Evolutionary conservation across 2,888 invertebrate genomes (phyloP).

Genomic region (Rhaphigaster nebulosa): DNA sequence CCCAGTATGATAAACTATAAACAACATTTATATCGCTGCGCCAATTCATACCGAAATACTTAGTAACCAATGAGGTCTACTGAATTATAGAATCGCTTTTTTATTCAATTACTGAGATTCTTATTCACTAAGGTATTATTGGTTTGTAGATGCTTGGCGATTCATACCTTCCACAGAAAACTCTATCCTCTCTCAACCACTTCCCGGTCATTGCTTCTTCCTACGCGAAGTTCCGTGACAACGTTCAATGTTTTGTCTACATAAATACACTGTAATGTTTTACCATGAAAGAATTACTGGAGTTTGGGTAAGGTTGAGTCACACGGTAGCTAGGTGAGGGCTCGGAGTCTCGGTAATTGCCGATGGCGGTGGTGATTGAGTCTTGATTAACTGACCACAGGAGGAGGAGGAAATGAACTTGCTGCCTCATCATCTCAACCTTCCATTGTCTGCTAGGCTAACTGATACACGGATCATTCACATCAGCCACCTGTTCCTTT

Average conservation of each 20-base stretch:
- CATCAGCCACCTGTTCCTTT: not conserved
- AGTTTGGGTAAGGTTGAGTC: not conserved
- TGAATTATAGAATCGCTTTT: not conserved
- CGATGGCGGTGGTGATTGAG: slow-evolving; percentile 26
- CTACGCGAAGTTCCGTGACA: not conserved
- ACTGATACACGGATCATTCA: slow-evolving; percentile 18
- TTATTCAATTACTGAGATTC: not conserved
- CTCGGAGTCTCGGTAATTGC: not conserved
- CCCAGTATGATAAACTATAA: too few relatives aligned
- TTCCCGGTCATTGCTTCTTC: not conserved
- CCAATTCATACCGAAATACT: not conserved
- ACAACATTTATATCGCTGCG: not conserved
- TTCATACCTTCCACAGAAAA: not conserved
- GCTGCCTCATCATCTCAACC: slow-evolving; percentile 27
- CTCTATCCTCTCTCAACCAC: not conserved
- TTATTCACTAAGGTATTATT: too few relatives aligned
- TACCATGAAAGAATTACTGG: not conserved
- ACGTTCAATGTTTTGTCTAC: not conserved
- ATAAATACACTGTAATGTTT: not conserved
- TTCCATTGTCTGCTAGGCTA: not conserved
- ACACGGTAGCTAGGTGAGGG: not conserved
- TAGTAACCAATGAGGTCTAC: not conserved
- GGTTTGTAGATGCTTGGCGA: not conserved
- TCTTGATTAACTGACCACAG: slow-evolving; percentile 40
- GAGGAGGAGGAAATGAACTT: slow-evolving; percentile 28